Evolutionary conservation across 2,888 invertebrate genomes (phyloP).

Genomic region (Spodoptera littoralis): DNA sequence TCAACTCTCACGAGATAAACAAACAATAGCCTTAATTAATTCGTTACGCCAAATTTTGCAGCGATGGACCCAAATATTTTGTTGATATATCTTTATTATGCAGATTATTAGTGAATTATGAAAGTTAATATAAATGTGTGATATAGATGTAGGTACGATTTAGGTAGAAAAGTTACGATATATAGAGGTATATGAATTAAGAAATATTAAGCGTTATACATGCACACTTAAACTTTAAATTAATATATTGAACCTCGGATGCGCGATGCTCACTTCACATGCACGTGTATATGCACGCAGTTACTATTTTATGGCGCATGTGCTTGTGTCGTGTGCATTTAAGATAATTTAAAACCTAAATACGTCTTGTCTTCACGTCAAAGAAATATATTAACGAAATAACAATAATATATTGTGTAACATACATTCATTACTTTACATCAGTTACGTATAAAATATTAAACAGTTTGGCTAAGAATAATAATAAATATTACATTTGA

Average conservation of each 20-base stretch:
- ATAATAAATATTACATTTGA: conserved; percentile 12
- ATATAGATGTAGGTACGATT: conserved; percentile 10
- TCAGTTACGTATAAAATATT: conserved; percentile 12
- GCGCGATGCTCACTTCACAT: too few relatives aligned
- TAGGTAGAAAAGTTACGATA: conserved; percentile 18
- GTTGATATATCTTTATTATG: conserved; percentile 45
- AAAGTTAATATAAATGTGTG: conserved; percentile 24
- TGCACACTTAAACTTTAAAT: background rate
- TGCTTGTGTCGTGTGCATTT: too few relatives aligned
- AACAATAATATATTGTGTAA: conserved; percentile 4
- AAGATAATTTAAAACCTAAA: too few relatives aligned
- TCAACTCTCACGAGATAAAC: conserved; percentile 33
- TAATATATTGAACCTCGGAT: too few relatives aligned
- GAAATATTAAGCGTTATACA: conserved; percentile 14
- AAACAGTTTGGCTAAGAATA: conserved; percentile 29
- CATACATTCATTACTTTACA: conserved; percentile 21
- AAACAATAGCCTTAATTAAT: conserved; percentile 72
- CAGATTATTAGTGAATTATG: conserved; percentile 29
- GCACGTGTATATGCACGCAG: too few relatives aligned
- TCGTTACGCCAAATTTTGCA: conserved; percentile 79
- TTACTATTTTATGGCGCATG: too few relatives aligned
- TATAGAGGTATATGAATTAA: background rate
- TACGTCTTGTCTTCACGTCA: background rate
- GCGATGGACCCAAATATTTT: conserved; percentile 80
- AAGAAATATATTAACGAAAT: background rate